These are phyloP conservation scores for Strigops habroptila DNA, from an alignment of 2,113 vertebrate species.

Conservation along the genomic window DNA sequence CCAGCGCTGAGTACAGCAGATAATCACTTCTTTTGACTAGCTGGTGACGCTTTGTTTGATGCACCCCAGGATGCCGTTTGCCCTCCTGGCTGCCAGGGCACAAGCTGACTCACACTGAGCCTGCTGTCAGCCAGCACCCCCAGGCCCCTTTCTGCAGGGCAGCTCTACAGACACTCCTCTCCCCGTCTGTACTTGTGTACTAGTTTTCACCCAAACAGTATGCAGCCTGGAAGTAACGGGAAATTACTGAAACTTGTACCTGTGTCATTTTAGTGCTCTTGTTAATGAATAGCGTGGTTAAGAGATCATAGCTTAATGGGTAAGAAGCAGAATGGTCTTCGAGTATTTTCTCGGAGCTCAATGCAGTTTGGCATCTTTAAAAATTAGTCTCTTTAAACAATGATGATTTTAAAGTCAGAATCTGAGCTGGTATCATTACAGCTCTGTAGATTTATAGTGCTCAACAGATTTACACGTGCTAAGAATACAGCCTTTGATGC, in stretches of 20 bases:
- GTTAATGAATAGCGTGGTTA: neutral
- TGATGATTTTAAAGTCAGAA: neutral
- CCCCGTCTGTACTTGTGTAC: fast-evolving
- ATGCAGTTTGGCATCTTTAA: neutral
- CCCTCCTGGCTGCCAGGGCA: neutral
- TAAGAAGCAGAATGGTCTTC: neutral
- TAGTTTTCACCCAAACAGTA: neutral
- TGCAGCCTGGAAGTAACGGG: neutral
- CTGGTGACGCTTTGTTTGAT: neutral
- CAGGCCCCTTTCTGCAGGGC: neutral
- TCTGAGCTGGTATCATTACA: neutral
- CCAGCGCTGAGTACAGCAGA: fast-evolving
- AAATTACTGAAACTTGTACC: neutral
- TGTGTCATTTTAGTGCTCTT: neutral
- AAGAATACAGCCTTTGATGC: neutral
- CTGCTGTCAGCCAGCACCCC: neutral
- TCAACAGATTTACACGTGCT: neutral
- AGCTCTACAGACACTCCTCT: neutral
- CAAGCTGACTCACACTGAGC: neutral
- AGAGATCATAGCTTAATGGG: neutral
- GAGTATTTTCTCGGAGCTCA: neutral
- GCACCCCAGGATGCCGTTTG: neutral
- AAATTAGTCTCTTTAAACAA: neutral
- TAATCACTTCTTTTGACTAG: neutral
- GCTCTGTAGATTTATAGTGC: neutral